phyloP scores from a whole-genome alignment of 64 coral and sea anemone genomes.

The Stichodactyla helianthus region DNA sequence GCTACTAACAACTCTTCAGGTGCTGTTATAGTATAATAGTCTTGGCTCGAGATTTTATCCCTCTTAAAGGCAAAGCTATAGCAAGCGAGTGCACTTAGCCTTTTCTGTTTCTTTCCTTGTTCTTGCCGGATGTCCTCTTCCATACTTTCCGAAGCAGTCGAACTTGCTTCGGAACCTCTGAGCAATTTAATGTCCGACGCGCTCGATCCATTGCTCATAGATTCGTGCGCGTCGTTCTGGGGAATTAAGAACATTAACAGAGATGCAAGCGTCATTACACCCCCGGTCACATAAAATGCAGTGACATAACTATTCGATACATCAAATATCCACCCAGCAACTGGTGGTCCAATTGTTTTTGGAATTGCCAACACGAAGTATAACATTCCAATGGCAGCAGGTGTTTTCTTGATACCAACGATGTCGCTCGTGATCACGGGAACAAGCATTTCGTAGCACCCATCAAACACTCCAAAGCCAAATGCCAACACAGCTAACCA shows the following conservation, averaged over 20 bases:
- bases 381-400: constrained; percentile 17
- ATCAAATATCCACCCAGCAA: constrained; percentile 43
- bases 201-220: not conserved
- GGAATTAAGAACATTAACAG: constrained; percentile 32
- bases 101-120: not conserved
- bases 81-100: not conserved
- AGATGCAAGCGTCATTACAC: constrained; percentile 22
- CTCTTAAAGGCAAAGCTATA: not conserved
- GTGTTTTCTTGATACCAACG: constrained; percentile 3
- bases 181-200: not conserved
- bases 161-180: not conserved
- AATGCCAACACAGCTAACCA: constrained; percentile 28
- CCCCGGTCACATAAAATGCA: constrained; percentile 44
- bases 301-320: constrained; percentile 12
- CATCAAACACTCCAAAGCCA: constrained; percentile 27
- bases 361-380: constrained; percentile 41
- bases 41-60: not conserved
- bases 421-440: constrained; percentile 41
- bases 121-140: not conserved
- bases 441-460: constrained; percentile 39
- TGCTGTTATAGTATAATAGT: constrained; percentile 4
- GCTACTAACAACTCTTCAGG: not conserved
- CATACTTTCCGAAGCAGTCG: not conserved
- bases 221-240: not conserved
- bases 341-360: constrained; percentile 40